Evolutionary conservation across 2,888 invertebrate species (phyloP), one percentile per base, ranked within the genome.

Genomic region (Drosophila multiciliata): DNA sequence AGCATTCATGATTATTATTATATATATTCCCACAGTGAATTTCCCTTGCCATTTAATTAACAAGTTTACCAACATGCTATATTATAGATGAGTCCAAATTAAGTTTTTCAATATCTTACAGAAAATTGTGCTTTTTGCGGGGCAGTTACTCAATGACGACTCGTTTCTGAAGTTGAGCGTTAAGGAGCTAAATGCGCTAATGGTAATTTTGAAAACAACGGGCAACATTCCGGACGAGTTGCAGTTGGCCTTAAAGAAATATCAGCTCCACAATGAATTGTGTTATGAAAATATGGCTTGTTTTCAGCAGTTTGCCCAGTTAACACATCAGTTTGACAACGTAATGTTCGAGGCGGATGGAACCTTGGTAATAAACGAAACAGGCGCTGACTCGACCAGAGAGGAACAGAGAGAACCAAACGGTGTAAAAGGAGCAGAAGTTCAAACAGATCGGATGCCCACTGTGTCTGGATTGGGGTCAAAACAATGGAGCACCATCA

Each of bases 281-380:
- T 29, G 69, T 26, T 85, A 75, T 32, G 26, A 40, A 4, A 66
- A 84, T 36, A 84, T 83, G 86, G 40, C 35, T 0, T 50, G 29
- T 2, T 84, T 84, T 53, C 81, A 71, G 50, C 33, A 77, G 15
- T 85, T 85, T 36, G 76, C 81, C n/a, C 66, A 79, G 23, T 73
- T 81, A 0, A 66, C 83, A 1, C 67, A 70, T 11, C 23, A 83
- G 1, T 81, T 85, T 49, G 66, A 55, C 0, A 23, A 70, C 0
- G 52, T 75, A 1, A 61, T 74, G 11, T 83, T 85, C 52, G 76
- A 70, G 4, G 50, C 70, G 11, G 81, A 83, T 55, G 86, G 86
- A 33, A 79, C 66, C 0, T 49, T 84, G 49, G 45, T 60, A 8
- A 9, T 80, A 8, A 12, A 33, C 0, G 36, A 36, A 6, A 26